These are phyloP conservation scores for Tenthredo mesomela DNA, from an alignment of 2,888 invertebrate genomes.

Conservation along the genomic window DNA sequence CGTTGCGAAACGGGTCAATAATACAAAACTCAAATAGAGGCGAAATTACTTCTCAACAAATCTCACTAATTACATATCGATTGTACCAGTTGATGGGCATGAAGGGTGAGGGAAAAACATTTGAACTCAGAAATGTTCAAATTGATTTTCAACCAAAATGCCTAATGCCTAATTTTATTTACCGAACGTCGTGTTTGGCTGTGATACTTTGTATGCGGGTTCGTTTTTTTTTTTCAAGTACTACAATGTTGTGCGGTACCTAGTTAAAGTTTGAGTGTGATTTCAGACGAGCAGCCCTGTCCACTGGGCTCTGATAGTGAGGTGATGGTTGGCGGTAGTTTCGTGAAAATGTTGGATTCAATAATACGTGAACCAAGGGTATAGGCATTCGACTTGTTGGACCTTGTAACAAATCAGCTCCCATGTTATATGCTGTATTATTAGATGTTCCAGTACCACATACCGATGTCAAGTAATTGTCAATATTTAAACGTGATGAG, in stretches of 20 bases:
- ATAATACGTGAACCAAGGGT: not conserved
- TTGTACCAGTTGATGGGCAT: not conserved
- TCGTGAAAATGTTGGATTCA: not conserved
- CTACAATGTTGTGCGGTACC: not conserved
- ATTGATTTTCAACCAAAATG: not conserved
- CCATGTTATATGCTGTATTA: slow-evolving; percentile 68
- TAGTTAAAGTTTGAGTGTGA: not conserved
- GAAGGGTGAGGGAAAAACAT: not conserved
- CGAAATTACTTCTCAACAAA: not conserved
- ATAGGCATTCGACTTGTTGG: not conserved
- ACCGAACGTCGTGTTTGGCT: not conserved
- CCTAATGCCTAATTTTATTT: not conserved
- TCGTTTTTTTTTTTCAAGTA: not conserved
- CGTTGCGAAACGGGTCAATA: not conserved
- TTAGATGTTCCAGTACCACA: slow-evolving; percentile 59
- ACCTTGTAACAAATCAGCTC: slow-evolving; percentile 52
- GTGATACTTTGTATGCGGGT: not conserved
- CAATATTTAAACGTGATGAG: not conserved
- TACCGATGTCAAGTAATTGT: not conserved
- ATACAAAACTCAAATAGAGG: not conserved
- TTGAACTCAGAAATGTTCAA: not conserved
- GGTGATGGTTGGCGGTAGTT: not conserved
- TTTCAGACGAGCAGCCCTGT: not conserved
- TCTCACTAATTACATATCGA: not conserved
- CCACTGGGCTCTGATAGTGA: not conserved